Conservation (phyloP, 2,888 invertebrate genomes). For the Salticus scenicus region DNA sequence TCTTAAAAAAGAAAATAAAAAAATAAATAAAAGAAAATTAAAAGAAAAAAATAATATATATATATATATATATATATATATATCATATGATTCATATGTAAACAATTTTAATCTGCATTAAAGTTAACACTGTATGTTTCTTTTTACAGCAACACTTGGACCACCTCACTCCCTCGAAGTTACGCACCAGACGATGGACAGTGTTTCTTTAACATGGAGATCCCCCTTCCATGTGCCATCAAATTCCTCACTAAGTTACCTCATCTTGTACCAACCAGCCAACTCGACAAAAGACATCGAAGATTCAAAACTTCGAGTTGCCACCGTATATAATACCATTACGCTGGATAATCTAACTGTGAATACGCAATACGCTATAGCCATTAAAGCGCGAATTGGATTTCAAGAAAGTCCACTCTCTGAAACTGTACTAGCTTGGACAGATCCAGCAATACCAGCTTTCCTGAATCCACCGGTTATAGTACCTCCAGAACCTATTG, state of each 20-base stretch:
- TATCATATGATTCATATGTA: too few relatives aligned
- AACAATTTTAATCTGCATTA: too few relatives aligned
- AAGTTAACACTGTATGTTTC: too few relatives aligned
- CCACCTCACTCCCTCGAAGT: constrained; percentile 88
- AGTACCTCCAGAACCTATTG: constrained; percentile 87
- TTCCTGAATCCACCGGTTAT: constrained; percentile 86
- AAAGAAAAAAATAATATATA: too few relatives aligned
- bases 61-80: too few relatives aligned
- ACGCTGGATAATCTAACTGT: constrained; percentile 84
- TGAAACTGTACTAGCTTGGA: constrained; percentile 89
- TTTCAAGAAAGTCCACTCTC: constrained; percentile 85
- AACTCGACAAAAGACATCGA: constrained; percentile 79
- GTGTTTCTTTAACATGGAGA: constrained; percentile 88
- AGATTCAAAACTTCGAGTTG: constrained; percentile 72
- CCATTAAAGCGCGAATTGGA: constrained; percentile 81
- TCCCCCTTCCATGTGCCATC: constrained; percentile 79
- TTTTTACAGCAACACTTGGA: constrained; percentile 76
- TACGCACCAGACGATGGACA: constrained; percentile 87
- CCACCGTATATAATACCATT: constrained; percentile 83
- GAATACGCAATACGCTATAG: constrained; percentile 88
- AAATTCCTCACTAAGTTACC: constrained; percentile 75
- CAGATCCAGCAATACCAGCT: constrained; percentile 89
- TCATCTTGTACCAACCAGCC: constrained; percentile 83
- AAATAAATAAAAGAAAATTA: too few relatives aligned
- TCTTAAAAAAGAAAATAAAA: too few relatives aligned